Evolutionary conservation across 1,140 invertebrate species (phyloP), one percentile per base, ranked within the genome.

Genomic region (Teleogryllus occipitalis): DNA sequence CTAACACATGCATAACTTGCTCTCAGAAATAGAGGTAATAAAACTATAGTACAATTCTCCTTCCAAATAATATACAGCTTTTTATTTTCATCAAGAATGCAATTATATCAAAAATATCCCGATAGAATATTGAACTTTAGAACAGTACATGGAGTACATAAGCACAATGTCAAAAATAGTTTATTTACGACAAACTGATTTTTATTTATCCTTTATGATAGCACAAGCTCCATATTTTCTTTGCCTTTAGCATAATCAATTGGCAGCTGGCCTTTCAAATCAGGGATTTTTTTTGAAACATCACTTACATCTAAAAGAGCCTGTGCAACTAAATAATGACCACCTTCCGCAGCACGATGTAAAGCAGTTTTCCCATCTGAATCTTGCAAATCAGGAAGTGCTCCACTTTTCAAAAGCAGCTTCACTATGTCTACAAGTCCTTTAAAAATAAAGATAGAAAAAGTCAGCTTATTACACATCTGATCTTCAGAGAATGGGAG

Each of bases 291-390:
- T 48, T 77, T 80, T 8, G 90, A 83, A 79, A 87, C 80, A 8
- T 89, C 89, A 82, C 85, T 87, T 76, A 85, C 84, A 77, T 88
- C 82, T 74, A 91, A 82, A 21, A 96, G 83, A 81, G 90, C 85
- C 80, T 90, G 85, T 79, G 90, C 87, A 77, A 93, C 87, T 18
- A 88, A 84, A 65, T 83, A 80, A 49, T 90, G 88, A 22, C 89
- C 88, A 78, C 90, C 89, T 82, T 90, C 87, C 12, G 90, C 87
- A n/a, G 93, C 93, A 83, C 93, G 90, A 86, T 95, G 93, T 46
- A 97, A 86, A 15, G 92, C 90, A 46, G 92, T 95, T 84, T 93
- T 92, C 2, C 94, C 94, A 88, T 96, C 95, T 76, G 86, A 87
- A 84, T 97, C 96, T 85, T 89, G 87, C 39, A 91, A 82, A 82